Evolutionary conservation across 1,140 invertebrate genomes (phyloP), one percentile per base, ranked within the genome.

Genomic region (Drosophila baimaii): DNA sequence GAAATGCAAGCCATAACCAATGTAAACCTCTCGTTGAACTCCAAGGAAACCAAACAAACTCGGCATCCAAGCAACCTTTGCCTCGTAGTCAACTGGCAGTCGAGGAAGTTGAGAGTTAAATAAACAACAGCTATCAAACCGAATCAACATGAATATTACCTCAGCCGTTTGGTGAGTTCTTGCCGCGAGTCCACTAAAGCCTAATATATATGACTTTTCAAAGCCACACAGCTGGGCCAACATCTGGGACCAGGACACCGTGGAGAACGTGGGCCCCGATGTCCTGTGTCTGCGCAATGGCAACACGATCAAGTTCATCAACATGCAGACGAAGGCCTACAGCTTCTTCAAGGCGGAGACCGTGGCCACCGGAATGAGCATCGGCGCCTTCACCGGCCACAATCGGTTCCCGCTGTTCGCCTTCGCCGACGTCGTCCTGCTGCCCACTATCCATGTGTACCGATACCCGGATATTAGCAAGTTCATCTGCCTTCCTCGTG

Each of bases 391-490:
- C 25, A 21, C 75, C 2, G 88, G 90, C 8, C 90, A 91, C 56
- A 83, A 77, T 61, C 84, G 81, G 7, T 86, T 89, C 52, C 77
- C 90, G 3, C 54, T 91, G 0, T 91, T 91, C 19, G 90, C 81
- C 6, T 86, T 90, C 27, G 62, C 77, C 13, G 90, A 91, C 25
- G 56, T 19, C 3, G 31, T 79, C 0, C 35, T 90, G 1, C 52
- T 56, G 2, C 81, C 84, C 9, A 27, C 57, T 3, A 86, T 91
- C 21, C 68, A 75, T 37, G 37, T 91, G 1, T 84, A 81, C 9
- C 78, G 82, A 35, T 91, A 91, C 69, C 90, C 90, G 0, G 84
- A 91, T 7, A 47, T 91, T 25, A 61, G 47, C 2, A 73, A 52
- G 59, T 85, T 79, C n/a, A 65, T 51, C 2, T 41, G 68, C 12